These are phyloP conservation scores for Drosophila obscura DNA, from an alignment of 1,140 invertebrate genomes.

Conservation along the genomic window DNA sequence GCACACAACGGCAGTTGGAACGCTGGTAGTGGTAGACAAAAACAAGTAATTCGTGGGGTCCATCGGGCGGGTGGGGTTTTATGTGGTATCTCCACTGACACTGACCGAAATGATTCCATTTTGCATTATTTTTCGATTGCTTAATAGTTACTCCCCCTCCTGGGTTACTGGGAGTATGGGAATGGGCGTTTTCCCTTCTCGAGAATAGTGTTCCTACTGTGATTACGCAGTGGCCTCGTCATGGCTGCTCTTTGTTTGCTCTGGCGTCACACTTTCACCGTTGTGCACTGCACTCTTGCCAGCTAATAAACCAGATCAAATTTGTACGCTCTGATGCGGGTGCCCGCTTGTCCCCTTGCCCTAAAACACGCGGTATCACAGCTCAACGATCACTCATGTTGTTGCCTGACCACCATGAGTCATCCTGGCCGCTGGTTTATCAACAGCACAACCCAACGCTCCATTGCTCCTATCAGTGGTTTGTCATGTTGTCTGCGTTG, in stretches of 20 bases:
- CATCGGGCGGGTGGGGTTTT: slow-evolving; percentile 9
- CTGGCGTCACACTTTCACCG: slow-evolving; percentile 62
- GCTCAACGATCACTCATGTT: slow-evolving; percentile 55
- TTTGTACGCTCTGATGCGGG: slow-evolving; percentile 65
- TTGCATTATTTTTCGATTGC: slow-evolving; percentile 37
- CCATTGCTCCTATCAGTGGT: slow-evolving; percentile 9
- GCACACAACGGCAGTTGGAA: slow-evolving; percentile 31
- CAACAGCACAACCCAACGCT: slow-evolving; percentile 9
- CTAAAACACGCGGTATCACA: slow-evolving; percentile 5
- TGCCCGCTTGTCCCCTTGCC: not conserved
- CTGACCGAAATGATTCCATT: not conserved
- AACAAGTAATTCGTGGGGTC: slow-evolving; percentile 66
- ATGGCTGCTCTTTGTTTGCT: slow-evolving; percentile 34
- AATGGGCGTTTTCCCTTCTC: slow-evolving; percentile 71
- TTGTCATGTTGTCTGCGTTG: slow-evolving; percentile 18
- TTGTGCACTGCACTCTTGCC: slow-evolving; percentile 2
- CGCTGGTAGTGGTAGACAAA: slow-evolving; percentile 58
- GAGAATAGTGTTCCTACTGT: slow-evolving; percentile 8
- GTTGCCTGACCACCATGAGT: slow-evolving; percentile 41
- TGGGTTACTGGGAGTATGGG: slow-evolving; percentile 13
- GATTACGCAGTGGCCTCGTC: slow-evolving; percentile 33
- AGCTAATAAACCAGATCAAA: slow-evolving; percentile 41
- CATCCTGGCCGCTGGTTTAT: slow-evolving; percentile 50
- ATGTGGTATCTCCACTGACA: slow-evolving; percentile 27
- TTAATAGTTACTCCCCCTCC: slow-evolving; percentile 25